phyloP scores from a whole-genome alignment of 1,140 invertebrate genomes.

The Dolichoris vasculosae region DNA sequence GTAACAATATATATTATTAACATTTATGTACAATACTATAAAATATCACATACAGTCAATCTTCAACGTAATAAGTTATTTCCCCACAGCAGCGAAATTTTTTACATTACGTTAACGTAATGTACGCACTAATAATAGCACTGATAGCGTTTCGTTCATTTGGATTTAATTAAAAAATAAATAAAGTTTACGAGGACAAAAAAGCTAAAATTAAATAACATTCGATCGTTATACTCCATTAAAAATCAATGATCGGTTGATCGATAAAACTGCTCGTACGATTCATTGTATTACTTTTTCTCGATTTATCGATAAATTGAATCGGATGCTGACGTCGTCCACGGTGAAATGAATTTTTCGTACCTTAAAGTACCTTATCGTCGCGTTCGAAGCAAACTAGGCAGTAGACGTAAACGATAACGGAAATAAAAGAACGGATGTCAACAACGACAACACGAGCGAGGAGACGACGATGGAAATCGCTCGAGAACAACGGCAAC shows the following conservation, averaged over 20 bases:
- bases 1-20: constrained; percentile 54
- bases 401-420: background rate
- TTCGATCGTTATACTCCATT: background rate
- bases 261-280: no score
- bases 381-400: background rate
- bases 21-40: constrained; percentile 58
- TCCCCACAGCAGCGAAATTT: background rate
- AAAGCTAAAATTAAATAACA: background rate
- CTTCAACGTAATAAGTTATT: constrained; percentile 24
- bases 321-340: no score
- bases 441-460: no score
- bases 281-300: no score
- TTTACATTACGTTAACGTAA: background rate
- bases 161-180: constrained; percentile 7
- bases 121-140: background rate
- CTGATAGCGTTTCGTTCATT: background rate
- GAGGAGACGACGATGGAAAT: background rate
- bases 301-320: background rate
- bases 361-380: no score
- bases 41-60: constrained; percentile 58
- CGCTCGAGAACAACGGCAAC: background rate
- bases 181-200: background rate
- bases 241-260: background rate
- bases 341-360: no score
- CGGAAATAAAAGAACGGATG: no score